Evolutionary conservation across 2,888 invertebrate species (phyloP), one percentile per base, ranked within the genome.

Genomic region (Apotomis capreana): DNA sequence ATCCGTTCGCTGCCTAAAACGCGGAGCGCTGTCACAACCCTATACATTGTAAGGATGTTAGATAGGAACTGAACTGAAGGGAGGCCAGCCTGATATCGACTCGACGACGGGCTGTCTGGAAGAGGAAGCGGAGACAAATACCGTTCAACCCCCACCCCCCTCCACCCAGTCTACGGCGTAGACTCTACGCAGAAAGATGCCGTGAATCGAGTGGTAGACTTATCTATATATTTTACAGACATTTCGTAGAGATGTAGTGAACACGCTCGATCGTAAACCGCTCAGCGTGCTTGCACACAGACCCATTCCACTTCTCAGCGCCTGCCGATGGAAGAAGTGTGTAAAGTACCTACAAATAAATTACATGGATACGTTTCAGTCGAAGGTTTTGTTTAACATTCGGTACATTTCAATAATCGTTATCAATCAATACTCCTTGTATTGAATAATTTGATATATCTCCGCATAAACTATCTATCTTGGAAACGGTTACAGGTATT

Each of bases 51-150:
- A 46, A 9, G 10, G 46, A 9, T 5, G 46, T 6, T 46, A 46
- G 46, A 9, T 46, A 46, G 46, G 60, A 65, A 44, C 61, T 54
- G 69, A 26, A 26, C 51, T 73, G 71, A 65, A 58, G 58, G 62
- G 58, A 46, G n/a, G 37, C 58, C 55, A 55, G 64, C 61, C 57
- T 60, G 67, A 69, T 73, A 64, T 69, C 65, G 63, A 73, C 59
- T 57, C 73, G 64, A 13, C 67, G 64, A 57, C 67, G 59, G 61
- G 77, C 81, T 77, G 87, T 86, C 87, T 87, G 83, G 81, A 74
- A 77, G 68, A 74, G 74, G 77, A 77, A 77, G 77, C 75, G 78
- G 78, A 79, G 59, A 60, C 78, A 76, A 80, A 82, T 80, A 79
- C 78, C 81, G 80, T 82, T 80, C 81, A 81, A 80, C 77, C 77